phyloP scores from a whole-genome alignment of 1,140 invertebrate species.

The Drosophila malerkotliana region DNA sequence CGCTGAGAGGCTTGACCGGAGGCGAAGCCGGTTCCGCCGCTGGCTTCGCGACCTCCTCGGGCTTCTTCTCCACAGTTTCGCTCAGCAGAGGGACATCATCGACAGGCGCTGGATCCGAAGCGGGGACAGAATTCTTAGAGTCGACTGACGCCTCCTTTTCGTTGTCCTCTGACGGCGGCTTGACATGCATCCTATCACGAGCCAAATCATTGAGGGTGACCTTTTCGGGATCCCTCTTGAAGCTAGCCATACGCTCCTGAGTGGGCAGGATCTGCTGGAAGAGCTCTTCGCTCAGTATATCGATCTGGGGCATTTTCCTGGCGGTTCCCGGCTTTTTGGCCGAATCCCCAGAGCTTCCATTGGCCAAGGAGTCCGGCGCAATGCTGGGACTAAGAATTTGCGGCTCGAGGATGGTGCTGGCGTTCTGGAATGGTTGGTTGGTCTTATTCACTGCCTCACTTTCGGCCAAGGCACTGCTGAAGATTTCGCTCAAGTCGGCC shows the following conservation, averaged over 20 bases:
- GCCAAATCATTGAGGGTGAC: constrained; percentile 87
- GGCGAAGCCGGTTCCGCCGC: not conserved
- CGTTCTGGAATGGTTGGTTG: constrained; percentile 21
- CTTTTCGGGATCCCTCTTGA: constrained; percentile 85
- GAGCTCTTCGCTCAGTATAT: constrained; percentile 76
- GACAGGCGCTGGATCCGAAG: not conserved
- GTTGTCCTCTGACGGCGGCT: constrained; percentile 12
- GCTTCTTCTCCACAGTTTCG: constrained; percentile 1
- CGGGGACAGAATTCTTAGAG: not conserved
- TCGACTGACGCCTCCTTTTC: not conserved
- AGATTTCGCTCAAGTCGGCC: constrained; percentile 65
- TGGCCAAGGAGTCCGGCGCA: constrained; percentile 12
- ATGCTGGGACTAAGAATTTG: constrained; percentile 38
- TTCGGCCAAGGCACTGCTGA: constrained; percentile 65
- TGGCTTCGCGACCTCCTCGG: not conserved
- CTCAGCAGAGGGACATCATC: constrained; percentile 64
- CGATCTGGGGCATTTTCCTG: constrained; percentile 69
- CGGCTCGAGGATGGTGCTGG: constrained; percentile 49
- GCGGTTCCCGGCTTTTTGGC: constrained; percentile 1
- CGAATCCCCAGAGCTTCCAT: constrained; percentile 21
- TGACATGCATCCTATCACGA: constrained; percentile 54
- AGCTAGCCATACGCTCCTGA: constrained; percentile 62
- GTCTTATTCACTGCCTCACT: constrained; percentile 26
- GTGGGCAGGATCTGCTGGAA: constrained; percentile 65
- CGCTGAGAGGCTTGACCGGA: constrained; percentile 85